A percentile compares a stretch with the other conserved stretches of the same genome.
Evolutionary conservation across 2,888 invertebrate genomes (phyloP).

Genomic region (Caenorhabditis japonica): DNA sequence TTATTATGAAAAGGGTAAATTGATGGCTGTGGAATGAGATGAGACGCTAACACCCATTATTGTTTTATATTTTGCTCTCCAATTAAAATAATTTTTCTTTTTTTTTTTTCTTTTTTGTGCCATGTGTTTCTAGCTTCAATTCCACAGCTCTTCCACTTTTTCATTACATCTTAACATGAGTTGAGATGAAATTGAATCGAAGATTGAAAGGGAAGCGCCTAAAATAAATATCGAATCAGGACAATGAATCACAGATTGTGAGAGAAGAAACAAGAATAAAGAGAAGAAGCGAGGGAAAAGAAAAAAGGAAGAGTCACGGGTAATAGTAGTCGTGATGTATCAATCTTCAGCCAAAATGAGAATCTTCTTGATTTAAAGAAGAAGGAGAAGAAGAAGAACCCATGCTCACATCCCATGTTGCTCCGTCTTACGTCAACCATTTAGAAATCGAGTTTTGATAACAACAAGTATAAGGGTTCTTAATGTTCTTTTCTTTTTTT

Average conservation of each 20-base stretch:
- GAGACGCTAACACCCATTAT: constrained; percentile 13
- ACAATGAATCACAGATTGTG: constrained; percentile 29
- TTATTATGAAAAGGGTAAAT: constrained; percentile 37
- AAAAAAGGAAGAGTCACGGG: constrained; percentile 27
- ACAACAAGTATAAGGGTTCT: no score
- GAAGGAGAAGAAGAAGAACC: no score
- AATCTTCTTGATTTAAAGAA: no score
- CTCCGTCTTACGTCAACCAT: no score
- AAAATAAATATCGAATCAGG: no score
- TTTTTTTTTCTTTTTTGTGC: background rate
- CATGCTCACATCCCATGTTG: no score
- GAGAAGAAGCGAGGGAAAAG: no score
- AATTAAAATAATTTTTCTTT: background rate
- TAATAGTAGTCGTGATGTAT: constrained; percentile 8
- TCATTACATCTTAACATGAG: no score
- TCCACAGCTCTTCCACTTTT: no score
- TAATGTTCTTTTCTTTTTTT: no score
- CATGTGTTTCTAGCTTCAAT: no score
- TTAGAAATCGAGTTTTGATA: no score
- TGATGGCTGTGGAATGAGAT: constrained; percentile 3
- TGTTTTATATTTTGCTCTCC: constrained; percentile 2
- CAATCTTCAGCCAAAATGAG: background rate
- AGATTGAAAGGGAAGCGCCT: constrained; percentile 5
- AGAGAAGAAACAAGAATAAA: background rate
- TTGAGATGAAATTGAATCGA: background rate